These are phyloP conservation scores for Himalopsyche kuldschensis DNA, from an alignment of 2,888 invertebrate species.

Conservation along the genomic window DNA sequence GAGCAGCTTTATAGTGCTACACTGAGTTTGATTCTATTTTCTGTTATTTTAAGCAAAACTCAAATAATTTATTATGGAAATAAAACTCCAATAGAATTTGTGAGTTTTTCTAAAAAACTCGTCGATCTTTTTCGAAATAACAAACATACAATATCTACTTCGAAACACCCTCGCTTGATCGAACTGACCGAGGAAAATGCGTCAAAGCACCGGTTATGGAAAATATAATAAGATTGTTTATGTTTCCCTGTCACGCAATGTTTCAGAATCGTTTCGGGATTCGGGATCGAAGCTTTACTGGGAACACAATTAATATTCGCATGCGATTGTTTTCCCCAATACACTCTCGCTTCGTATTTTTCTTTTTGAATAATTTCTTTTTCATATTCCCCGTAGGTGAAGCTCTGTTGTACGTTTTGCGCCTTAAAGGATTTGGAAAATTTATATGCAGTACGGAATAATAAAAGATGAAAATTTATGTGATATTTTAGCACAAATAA, in stretches of 20 bases:
- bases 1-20: background rate
- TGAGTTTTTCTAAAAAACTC: no score
- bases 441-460: background rate
- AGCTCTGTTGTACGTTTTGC: background rate
- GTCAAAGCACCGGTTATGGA: slow-evolving; percentile 5
- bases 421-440: background rate
- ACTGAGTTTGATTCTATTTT: no score
- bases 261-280: background rate
- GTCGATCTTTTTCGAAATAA: background rate
- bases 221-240: slow-evolving; percentile 4
- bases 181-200: background rate
- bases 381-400: background rate
- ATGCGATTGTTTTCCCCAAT: background rate
- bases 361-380: background rate
- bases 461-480: background rate
- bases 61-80: background rate
- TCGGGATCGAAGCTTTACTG: background rate
- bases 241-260: slow-evolving; percentile 9
- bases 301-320: background rate
- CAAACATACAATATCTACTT: background rate
- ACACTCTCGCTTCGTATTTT: background rate
- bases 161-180: background rate
- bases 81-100: background rate
- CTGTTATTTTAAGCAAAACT: background rate
- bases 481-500: background rate